Conservation (phyloP, 2,797 vertebrate genomes). For the Decapterus maruadsi region DNA sequence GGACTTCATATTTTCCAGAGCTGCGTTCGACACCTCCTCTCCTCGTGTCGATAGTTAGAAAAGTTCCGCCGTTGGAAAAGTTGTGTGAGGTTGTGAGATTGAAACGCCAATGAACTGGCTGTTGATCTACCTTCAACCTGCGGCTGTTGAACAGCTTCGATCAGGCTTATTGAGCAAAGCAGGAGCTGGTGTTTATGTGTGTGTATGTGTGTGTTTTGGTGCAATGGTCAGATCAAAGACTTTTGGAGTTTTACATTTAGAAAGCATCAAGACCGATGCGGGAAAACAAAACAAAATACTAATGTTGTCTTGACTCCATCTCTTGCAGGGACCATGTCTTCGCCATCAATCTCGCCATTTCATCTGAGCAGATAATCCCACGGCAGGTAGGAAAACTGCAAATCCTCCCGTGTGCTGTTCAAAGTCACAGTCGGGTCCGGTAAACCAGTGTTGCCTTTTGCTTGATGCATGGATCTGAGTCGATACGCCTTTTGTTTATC, state of each 20-base stretch:
- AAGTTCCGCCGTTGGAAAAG: conserved; percentile 25
- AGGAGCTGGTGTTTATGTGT: background rate
- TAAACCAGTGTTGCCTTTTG: background rate
- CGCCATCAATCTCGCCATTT: conserved; percentile 89
- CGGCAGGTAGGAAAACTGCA: conserved; percentile 85
- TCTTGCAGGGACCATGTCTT: conserved; percentile 93
- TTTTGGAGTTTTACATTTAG: conserved; percentile 19
- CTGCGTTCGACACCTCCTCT: conserved; percentile 50
- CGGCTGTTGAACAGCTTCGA: conserved; percentile 28
- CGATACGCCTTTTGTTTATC: background rate
- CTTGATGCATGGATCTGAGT: background rate
- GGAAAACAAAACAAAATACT: background rate
- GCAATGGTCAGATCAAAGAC: conserved; percentile 23
- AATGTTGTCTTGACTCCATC: background rate
- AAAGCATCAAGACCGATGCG: background rate
- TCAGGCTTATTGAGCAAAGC: conserved; percentile 15
- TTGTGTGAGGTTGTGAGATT: conserved; percentile 38
- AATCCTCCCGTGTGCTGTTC: background rate
- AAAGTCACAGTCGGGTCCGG: background rate
- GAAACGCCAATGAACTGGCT: conserved; percentile 39
- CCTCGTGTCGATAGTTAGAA: conserved; percentile 47
- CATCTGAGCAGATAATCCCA: conserved; percentile 88
- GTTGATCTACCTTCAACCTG: conserved; percentile 32
- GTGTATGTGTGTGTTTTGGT: conserved; percentile 2
- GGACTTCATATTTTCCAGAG: conserved; percentile 63